Percentiles rank a stretch among this genome's conserved stretches.
phyloP scores from a whole-genome alignment of 1,140 invertebrate species.

The Trachymyrmex cornetzi region DNA sequence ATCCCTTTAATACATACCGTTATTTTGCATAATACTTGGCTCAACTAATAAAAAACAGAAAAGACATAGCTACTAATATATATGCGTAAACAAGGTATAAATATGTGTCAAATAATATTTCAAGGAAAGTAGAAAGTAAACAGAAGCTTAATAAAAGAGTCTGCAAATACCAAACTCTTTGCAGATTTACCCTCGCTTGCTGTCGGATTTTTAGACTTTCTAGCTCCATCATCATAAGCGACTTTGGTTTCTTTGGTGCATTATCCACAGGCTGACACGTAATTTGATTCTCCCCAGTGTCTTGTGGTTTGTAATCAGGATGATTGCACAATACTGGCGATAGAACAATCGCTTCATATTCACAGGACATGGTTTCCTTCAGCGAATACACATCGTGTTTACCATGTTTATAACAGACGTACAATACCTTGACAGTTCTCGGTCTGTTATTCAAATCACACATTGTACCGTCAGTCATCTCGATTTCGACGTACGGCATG shows the following conservation, averaged over 20 bases:
- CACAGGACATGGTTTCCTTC: constrained; percentile 97
- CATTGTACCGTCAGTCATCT: constrained; percentile 93
- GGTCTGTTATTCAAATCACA: constrained; percentile 96
- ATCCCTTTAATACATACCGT: background rate
- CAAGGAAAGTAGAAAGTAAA: constrained; percentile 12
- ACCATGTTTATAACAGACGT: constrained; percentile 94
- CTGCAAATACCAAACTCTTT: background rate
- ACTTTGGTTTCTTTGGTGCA: constrained; percentile 91
- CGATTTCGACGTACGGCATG: constrained; percentile 94
- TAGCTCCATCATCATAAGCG: constrained; percentile 90
- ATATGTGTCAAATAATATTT: constrained; percentile 61
- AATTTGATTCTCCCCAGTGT: constrained; percentile 93
- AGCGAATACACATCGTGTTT: constrained; percentile 97
- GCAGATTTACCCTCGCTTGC: constrained; percentile 85
- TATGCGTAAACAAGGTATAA: constrained; percentile 37
- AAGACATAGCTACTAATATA: constrained; percentile 34
- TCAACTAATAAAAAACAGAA: constrained; percentile 9
- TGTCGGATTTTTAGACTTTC: constrained; percentile 91
- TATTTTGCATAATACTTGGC: background rate
- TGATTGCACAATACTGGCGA: constrained; percentile 95
- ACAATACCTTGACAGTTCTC: constrained; percentile 92
- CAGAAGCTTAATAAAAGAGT: constrained; percentile 35
- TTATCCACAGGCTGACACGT: constrained; percentile 91
- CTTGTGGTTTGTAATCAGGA: constrained; percentile 95
- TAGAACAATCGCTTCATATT: constrained; percentile 96